Base-by-base conservation (phyloP, 2,113 vertebrate species). In the Lynx canadensis region DNA sequence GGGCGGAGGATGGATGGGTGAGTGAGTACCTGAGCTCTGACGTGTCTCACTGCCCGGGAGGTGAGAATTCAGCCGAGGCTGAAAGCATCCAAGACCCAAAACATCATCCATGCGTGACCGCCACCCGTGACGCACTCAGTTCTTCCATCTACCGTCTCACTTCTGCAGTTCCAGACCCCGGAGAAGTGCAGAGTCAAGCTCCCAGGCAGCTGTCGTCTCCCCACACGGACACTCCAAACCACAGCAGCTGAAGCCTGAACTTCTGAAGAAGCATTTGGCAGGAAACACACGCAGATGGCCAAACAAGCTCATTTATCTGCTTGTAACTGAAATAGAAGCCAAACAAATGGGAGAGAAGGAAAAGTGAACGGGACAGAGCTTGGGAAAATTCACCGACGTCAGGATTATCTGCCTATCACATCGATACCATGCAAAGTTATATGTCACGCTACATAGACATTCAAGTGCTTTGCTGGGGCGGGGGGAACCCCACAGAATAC, bases 251-350 rank as follows among this genome's bases (percentile, higher is more conserved):
- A 88, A 88, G 57, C 52, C 57, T 14, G 74, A 89, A 65, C 84
- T 91, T 92, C 86, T 79, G 80, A 74, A 92, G 69, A 83, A 27
- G 12, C 41, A 9, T 25, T 89, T 93, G 95, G 96, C 91, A 76
- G n/a, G 76, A 96, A 78, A 81, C 52, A 36, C 45, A 19, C 50
- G 2, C 95, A 89, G 97, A 97, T 95, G 93, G 76, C 84, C 88
- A 41, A 48, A 25, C 52, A 57, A 63, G 71, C 65, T 90, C 87
- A 80, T 69, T 60, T 50, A 76, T 95, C 73, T 69, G 6, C 92
- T 95, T 48, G 41, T 60, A 84, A 52, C 76, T 63, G 85, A 97
- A 87, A 63, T 11, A 88, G 88, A 90, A 90, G 88, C 84, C 81
- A 45, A 38, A 83, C 19, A 36, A 74, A 48, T 2, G 4, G 3